Percentiles rank a stretch among this genome's conserved stretches.
Conservation (phyloP, 2,797 vertebrate species). For the Aselliscus stoliczkanus region DNA sequence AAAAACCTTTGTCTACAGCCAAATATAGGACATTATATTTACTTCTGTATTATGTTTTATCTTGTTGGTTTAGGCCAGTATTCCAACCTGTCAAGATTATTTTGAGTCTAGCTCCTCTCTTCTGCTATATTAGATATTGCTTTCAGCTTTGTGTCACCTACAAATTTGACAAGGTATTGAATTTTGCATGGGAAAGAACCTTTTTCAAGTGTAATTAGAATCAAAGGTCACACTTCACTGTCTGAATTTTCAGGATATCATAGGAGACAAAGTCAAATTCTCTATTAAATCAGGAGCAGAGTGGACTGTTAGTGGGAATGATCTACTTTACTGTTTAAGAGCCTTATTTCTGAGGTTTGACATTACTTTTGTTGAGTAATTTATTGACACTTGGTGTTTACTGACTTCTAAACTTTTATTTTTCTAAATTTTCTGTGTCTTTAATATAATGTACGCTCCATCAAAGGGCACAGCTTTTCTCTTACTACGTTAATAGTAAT, state of each 20-base stretch:
- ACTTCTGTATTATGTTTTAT: neutral
- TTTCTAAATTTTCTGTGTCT: neutral
- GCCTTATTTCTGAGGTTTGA: neutral
- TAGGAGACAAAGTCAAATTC: conserved; percentile 37
- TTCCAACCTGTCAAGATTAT: conserved; percentile 47
- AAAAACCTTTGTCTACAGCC: neutral
- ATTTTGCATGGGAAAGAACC: conserved; percentile 13
- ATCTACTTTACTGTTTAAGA: neutral
- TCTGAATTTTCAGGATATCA: conserved; percentile 5
- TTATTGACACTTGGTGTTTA: neutral
- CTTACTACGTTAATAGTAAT: too few species aligned
- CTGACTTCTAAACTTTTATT: neutral
- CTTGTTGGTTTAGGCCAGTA: neutral
- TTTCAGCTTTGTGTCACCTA: conserved; percentile 29
- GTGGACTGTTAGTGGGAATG: neutral
- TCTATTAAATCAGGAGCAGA: neutral
- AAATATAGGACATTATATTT: neutral
- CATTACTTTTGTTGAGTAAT: conserved; percentile 9
- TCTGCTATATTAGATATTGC: neutral
- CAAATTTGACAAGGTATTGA: conserved; percentile 54
- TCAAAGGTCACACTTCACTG: conserved; percentile 16
- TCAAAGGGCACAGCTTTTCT: neutral
- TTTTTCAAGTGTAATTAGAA: conserved; percentile 51
- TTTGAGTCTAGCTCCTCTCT: conserved; percentile 23
- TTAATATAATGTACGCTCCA: neutral